These are phyloP conservation scores for Vireo griseus DNA, from an alignment of 2,797 vertebrate species.

Conservation along the genomic window DNA sequence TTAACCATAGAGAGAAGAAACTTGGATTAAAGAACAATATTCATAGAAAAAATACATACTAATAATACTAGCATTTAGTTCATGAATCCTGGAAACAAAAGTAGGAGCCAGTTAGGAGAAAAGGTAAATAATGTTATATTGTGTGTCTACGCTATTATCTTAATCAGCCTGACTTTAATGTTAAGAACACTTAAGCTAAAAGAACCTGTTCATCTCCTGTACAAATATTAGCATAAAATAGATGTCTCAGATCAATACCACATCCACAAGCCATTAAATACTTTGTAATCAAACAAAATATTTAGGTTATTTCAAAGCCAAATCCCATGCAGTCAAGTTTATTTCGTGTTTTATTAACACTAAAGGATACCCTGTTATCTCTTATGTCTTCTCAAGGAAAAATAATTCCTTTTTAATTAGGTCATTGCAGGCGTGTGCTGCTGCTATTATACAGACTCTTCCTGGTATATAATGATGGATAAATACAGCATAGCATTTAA, in stretches of 20 bases:
- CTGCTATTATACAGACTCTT: not conserved
- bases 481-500: not conserved
- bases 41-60: not conserved
- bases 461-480: not conserved
- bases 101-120: not conserved
- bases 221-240: not conserved
- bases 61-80: not conserved
- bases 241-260: not conserved
- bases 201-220: not conserved
- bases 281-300: not conserved
- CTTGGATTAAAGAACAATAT: not conserved
- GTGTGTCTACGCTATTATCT: not conserved
- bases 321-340: not conserved
- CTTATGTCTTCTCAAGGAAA: not conserved
- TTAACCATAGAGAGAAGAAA: not conserved
- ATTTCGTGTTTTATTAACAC: not conserved
- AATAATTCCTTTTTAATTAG: not conserved
- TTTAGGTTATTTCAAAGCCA: conserved; percentile 17
- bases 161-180: not conserved
- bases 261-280: not conserved
- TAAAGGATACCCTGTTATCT: not conserved
- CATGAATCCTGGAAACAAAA: not conserved
- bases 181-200: not conserved
- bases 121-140: not conserved
- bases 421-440: not conserved